A percentile compares a stretch with the other conserved stretches of the same genome.
Evolutionary conservation across 2,888 invertebrate genomes (phyloP).

Genomic region (Gastrophysa polygoni): DNA sequence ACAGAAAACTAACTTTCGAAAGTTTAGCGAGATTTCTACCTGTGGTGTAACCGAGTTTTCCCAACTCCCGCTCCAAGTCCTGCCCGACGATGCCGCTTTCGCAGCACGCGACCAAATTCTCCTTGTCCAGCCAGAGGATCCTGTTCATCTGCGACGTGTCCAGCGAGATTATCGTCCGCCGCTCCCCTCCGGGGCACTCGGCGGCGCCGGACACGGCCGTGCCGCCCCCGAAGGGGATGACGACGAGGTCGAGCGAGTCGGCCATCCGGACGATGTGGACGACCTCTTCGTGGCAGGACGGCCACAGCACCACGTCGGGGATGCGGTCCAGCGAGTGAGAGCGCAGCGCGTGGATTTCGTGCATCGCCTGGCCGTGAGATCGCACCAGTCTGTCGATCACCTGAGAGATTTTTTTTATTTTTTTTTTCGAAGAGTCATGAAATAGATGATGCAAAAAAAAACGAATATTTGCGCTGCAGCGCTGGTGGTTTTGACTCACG

Average conservation of each 20-base stretch:
- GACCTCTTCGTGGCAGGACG: slow-evolving; percentile 84
- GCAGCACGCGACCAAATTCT: slow-evolving; percentile 80
- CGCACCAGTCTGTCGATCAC: slow-evolving; percentile 81
- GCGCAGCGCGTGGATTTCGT: slow-evolving; percentile 83
- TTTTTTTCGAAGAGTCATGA: too few species aligned
- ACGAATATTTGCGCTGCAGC: neutral
- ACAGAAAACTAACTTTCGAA: too few species aligned
- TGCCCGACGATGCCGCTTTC: slow-evolving; percentile 95
- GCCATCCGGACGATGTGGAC: slow-evolving; percentile 80
- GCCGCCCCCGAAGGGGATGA: slow-evolving; percentile 84
- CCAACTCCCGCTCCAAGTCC: slow-evolving; percentile 87
- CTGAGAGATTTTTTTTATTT: too few species aligned
- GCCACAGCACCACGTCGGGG: slow-evolving; percentile 95
- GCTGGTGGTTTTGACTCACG: too few species aligned
- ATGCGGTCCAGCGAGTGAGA: slow-evolving; percentile 79
- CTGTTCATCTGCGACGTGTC: slow-evolving; percentile 97
- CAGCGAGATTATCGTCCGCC: slow-evolving; percentile 81
- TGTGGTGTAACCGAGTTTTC: slow-evolving; percentile 78
- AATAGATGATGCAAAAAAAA: too few species aligned
- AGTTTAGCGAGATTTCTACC: too few species aligned
- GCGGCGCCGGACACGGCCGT: slow-evolving; percentile 56
- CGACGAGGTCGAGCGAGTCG: slow-evolving; percentile 72
- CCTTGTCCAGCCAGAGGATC: slow-evolving; percentile 90
- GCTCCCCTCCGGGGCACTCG: slow-evolving; percentile 80
- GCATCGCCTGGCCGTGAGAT: slow-evolving; percentile 91